Base-by-base conservation (phyloP, 2,113 vertebrate species). In the Zosterops pallidus region DNA sequence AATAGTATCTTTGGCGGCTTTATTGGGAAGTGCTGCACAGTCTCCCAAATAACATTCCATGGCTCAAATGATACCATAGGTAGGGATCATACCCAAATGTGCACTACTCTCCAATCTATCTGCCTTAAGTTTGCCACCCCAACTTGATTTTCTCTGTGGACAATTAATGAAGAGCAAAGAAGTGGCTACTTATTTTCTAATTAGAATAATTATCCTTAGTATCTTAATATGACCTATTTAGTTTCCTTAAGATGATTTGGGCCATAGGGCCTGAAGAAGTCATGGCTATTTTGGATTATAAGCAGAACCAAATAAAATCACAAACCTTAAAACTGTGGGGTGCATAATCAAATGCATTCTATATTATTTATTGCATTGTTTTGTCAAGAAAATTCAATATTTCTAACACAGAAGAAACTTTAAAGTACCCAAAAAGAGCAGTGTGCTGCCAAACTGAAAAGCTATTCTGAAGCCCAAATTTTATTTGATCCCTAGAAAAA, bases 111-210 rank as follows among this genome's bases (percentile, higher is more conserved):
- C 46, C 17, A 53, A 46, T 35, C 8, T 59, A 24, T 20, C 35
- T 83, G 18, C 31, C 24, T 28, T 11, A 7, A 37, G 18, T 49
- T 85, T 2, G 0, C 12, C n/a, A 75, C 2, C 2, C 14, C 5
- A 41, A 7, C 24, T 67, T 92, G 49, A 31, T 88, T 79, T 92
- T 18, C 42, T 49, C 18, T n/a, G 12, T 41, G 26, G 17, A 37
- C 14, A 49, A 31, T 14, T 5, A 26, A 85, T 28, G 14, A 70
- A 71, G 14, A 49, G 4, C 39, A 75, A 82, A 75, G 55, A 92
- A 67, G 12, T 17, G 13, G 1, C 4, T n/a, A 22, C 11, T 49
- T 39, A 17, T 41, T 78, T 87, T 78, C 65, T 59, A 37, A 37
- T 7, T 39, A 25, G 56, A 78, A 70, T 52, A 78, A 35, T 79